Conservation (phyloP, 2,888 invertebrate genomes). For the Stenodera caucasica region DNA sequence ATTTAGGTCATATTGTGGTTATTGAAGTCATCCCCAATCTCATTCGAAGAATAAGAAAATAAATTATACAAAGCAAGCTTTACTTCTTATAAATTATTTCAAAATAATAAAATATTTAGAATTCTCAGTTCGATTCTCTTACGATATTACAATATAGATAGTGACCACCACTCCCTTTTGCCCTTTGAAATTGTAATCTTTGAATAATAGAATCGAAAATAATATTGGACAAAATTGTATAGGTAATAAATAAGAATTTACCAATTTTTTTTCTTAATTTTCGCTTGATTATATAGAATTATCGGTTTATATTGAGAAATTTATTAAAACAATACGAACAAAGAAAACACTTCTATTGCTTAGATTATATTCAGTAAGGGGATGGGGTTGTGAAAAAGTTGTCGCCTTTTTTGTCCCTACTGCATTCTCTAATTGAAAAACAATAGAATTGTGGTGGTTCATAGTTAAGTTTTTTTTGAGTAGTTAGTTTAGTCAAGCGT, state of each 20-base stretch:
- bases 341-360: background rate
- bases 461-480: no score
- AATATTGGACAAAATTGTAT: constrained; percentile 12
- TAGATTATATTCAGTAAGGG: background rate
- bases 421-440: constrained; percentile 33
- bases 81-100: no score
- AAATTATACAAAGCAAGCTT: background rate
- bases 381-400: background rate
- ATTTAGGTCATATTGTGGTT: constrained; percentile 6
- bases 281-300: background rate
- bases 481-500: background rate
- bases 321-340: background rate
- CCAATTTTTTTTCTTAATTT: background rate
- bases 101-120: no score
- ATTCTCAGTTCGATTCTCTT: background rate
- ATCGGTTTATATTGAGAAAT: background rate
- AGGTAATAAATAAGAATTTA: constrained; percentile 11
- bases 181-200: constrained; percentile 11
- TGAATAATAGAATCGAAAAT: constrained; percentile 11
- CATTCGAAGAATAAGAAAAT: background rate
- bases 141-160: no score
- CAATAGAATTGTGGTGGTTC: constrained; percentile 23
- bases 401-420: constrained; percentile 16
- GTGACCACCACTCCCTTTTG: background rate
- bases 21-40: background rate